A percentile compares a stretch with the other conserved stretches of the same genome.
Conservation (phyloP, 2,888 invertebrate genomes). For the Andrena camellia region DNA sequence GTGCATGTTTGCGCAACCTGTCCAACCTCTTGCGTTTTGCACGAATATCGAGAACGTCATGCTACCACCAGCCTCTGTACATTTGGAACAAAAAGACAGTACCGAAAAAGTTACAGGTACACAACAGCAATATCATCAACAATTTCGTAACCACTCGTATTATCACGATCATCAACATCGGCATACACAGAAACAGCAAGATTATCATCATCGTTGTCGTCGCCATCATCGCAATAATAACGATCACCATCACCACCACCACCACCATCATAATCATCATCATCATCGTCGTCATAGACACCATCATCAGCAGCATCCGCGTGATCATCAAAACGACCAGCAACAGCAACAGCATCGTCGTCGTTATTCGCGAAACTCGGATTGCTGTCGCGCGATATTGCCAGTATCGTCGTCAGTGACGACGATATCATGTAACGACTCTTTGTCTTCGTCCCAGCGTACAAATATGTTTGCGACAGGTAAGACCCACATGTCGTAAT, state of each 20-base stretch:
- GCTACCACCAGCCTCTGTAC: constrained; percentile 76
- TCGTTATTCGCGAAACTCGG: constrained; percentile 15
- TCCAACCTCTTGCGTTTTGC: not conserved
- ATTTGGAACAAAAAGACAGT: constrained; percentile 75
- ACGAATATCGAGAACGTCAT: constrained; percentile 36
- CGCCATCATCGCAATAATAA: constrained; percentile 10
- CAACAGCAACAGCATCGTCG: not conserved
- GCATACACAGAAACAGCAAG: constrained; percentile 34
- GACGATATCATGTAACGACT: constrained; percentile 26
- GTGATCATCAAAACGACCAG: not conserved
- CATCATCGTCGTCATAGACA: constrained; percentile 2
- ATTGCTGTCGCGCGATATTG: constrained; percentile 14
- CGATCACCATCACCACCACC: constrained; percentile 28
- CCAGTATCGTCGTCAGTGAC: constrained; percentile 21
- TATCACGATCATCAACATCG: constrained; percentile 41
- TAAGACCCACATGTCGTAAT: constrained; percentile 22
- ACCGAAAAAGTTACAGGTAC: constrained; percentile 71
- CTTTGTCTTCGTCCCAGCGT: constrained; percentile 21
- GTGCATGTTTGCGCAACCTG: constrained; percentile 21
- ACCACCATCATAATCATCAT: not conserved
- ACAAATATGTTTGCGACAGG: constrained; percentile 40
- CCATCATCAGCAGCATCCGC: constrained; percentile 33
- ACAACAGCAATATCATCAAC: constrained; percentile 62
- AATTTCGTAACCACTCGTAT: constrained; percentile 14
- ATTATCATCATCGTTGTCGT: constrained; percentile 24